Base-by-base conservation (phyloP, 2,888 invertebrate species). In the Cantharis nigra region DNA sequence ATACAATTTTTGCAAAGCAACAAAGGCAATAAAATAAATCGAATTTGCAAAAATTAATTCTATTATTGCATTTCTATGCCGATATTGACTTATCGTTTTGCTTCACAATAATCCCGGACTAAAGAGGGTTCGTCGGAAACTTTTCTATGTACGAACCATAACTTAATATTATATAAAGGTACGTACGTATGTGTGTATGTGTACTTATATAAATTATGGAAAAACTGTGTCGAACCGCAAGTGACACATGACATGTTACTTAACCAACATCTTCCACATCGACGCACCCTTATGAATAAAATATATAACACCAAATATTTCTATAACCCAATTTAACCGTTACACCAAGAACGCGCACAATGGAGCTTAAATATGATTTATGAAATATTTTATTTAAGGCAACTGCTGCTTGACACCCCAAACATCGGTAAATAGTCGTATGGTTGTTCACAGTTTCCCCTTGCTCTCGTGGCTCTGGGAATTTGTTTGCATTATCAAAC, bases 341-440 rank as follows among this genome's bases (percentile, higher is more conserved):
- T 85, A 85, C 83, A 83, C 82, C 83, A 81, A 80, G 80, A 79
- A 77, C 81, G 82, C 81, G 83, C 83, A 87, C 87, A 87, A 88
- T 87, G 80, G 86, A 83, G 82, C 85, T 87, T 88, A 88, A 88
- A 88, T 88, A 88, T 88, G 88, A 88, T 88, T 88, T 88, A 88
- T 88, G 87, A 85, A 87, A 87, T 86, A 86, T 86, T 88, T 88
- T 87, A 87, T 87, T 85, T 86, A 83, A 86, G 87, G 86, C 87
- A 85, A 86, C 86, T 84, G 83, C 82, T 82, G 80, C 80, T 82
- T 80, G 83, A 83, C 86, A 86, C 87, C 86, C 86, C 85, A 87
- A 83, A 86, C 85, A 86, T 85, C 84, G 82, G 84, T 85, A 85
- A 86, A 86, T 83, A 83, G 78, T 74, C 69, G 67, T 67, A 76